These are phyloP conservation scores for Telmatherina bonti DNA, from an alignment of 2,797 vertebrate genomes.

Conservation along the genomic window DNA sequence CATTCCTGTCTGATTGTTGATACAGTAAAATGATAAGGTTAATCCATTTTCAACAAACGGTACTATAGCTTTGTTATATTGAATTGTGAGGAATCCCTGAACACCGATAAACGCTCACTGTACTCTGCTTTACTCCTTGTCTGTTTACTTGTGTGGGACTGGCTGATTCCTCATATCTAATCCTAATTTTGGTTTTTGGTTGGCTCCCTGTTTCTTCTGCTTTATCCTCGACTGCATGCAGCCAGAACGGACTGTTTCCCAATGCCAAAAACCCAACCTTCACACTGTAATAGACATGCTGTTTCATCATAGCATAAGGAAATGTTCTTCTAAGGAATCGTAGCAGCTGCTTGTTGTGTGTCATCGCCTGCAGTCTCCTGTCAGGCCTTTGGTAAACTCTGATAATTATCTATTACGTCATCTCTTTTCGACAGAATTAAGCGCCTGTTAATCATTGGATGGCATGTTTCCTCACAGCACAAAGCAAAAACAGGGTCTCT, in stretches of 20 bases:
- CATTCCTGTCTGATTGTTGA: background rate
- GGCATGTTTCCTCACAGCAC: background rate
- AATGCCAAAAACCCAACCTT: constrained; percentile 11
- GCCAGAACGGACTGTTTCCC: constrained; percentile 17
- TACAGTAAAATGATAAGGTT: background rate
- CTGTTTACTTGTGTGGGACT: background rate
- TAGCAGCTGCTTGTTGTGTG: background rate
- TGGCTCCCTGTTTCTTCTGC: background rate
- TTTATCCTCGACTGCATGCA: background rate
- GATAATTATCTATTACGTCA: background rate
- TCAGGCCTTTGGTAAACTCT: background rate
- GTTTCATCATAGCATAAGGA: constrained; percentile 17
- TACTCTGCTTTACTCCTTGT: background rate
- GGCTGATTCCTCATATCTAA: constrained; percentile 7
- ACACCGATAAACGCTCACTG: background rate
- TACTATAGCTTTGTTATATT: background rate
- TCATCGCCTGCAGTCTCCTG: background rate
- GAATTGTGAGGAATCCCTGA: background rate
- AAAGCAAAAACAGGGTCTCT: background rate
- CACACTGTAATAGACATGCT: background rate
- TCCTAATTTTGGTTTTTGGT: constrained; percentile 4
- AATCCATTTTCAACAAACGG: background rate
- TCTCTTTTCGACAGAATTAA: background rate
- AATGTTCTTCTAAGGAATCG: constrained; percentile 34
- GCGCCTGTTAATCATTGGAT: background rate